Evolutionary conservation across 2,797 vertebrate species (phyloP), one percentile per base, ranked within the genome.

Genomic region (Sebastes oblongus): DNA sequence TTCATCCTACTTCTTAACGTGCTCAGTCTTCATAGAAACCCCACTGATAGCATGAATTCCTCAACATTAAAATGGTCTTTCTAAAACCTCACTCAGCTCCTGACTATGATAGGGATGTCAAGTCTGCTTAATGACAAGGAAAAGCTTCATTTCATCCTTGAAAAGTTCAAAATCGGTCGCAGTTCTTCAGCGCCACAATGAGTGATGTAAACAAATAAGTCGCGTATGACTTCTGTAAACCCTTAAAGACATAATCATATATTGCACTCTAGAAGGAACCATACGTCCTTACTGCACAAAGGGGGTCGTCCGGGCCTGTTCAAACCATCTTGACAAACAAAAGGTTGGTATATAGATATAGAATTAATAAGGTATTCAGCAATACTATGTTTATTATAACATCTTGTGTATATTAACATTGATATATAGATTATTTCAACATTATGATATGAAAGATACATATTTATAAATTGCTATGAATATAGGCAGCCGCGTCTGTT

Each of bases 351-450:
- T 94, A 94, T 92, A 94, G 91, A 89, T 95, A 95, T 95, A 93
- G 89, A 93, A 93, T 94, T 93, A 94, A 93, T 95, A 95, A 91
- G 90, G 93, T 95, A 94, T 95, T 94, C 86, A 90, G 93, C 89
- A 93, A 95, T 95, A 94, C 90, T 95, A 94, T 93, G 91, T 84
- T 94, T 92, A 94, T 94, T 92, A 95, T 94, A 94, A 95, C 87
- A 88, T 90, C 78, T 92, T 66, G 79, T 86, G 91, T 92, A 92
- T 94, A 92, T 91, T 90, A 91, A 92, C 90, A 91, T 94, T 89
- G 87, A 91, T 93, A 91, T 94, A 92, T 94, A 93, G 87, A 88
- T 91, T 94, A 93, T 91, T 91, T 93, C 82, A 91, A 92, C 91
- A 89, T 94, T 94, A 95, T 94, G 91, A 93, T 95, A 95, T 94